Evolutionary conservation across 2,888 invertebrate species (phyloP), one percentile per base, ranked within the genome.

Genomic region (Pherbina coryleti): DNA sequence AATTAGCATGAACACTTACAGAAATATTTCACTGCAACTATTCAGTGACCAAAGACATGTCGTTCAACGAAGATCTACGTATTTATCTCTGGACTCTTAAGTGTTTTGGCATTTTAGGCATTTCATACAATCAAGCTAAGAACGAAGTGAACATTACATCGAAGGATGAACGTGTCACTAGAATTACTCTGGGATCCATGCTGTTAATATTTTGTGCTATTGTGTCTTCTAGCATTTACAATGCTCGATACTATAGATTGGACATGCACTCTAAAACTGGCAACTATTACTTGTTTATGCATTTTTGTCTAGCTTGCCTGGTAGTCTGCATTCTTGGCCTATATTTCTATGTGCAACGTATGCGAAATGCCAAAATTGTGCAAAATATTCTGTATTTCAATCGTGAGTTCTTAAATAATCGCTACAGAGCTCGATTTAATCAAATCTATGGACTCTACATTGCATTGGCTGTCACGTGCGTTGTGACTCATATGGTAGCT

Each of bases 91-190:
- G 79, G 3, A 85, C 82, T 17, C 72, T 86, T 2, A 85, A 84
- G 67, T 80, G 66, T n/a, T 60, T 84, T 57, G 86, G 86, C 8
- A 75, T 86, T 49, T 76, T 85, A 0, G 80, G 82, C 77, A 37
- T 81, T 0, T 79, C 80, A 8, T 78, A 78, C 7, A 71, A 82
- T 8, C 28, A 11, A 0, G 11, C 3, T 25, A 28, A 8, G 17
- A 67, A 76, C 37, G n/a, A 51, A n/a, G 62, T 75, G 11, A 44
- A 44, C 22, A 14, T 19, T 25, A 69, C 51, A 9, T 60, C 72
- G 28, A 14, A 17, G 17, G n/a, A 22, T 14, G 64, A 80, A 53
- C 71, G 79, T 9, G 28, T 76, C 0, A 67, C 79, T 1, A 81
- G 82, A 70, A 5, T 78, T 0, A 1, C 74, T 1, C 28, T 53